Conservation (phyloP, 2,797 vertebrate genomes). For the Galaxias olidus region DNA sequence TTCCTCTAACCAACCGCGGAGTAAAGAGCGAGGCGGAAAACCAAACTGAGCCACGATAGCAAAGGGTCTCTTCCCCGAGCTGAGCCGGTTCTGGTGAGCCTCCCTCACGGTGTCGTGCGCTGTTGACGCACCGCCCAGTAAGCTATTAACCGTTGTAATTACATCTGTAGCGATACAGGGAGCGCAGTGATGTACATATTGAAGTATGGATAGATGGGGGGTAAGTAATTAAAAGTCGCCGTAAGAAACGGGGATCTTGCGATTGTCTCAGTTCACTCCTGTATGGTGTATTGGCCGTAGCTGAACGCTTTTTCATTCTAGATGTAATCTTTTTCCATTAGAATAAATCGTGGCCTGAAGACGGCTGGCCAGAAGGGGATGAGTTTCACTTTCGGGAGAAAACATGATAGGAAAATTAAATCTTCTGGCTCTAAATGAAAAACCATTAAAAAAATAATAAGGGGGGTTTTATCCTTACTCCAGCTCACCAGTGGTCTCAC, state of each 20-base stretch:
- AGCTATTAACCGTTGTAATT: constrained; percentile 43
- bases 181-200: constrained; percentile 26
- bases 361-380: constrained; percentile 47
- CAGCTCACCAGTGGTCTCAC: constrained; percentile 15
- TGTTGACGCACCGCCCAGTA: neutral
- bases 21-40: neutral
- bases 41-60: constrained; percentile 16
- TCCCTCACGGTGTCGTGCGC: constrained; percentile 11
- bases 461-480: constrained; percentile 27
- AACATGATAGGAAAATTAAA: constrained; percentile 47
- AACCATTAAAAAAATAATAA: constrained; percentile 49
- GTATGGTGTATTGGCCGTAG: constrained; percentile 39
- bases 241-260: constrained; percentile 30
- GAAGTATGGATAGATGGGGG: constrained; percentile 23
- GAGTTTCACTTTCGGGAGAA: constrained; percentile 45
- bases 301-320: constrained; percentile 63
- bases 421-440: constrained; percentile 57
- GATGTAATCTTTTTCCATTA: constrained; percentile 67
- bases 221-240: constrained; percentile 46
- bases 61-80: constrained; percentile 6
- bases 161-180: constrained; percentile 23
- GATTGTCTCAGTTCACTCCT: constrained; percentile 48
- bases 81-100: neutral
- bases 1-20: constrained; percentile 14
- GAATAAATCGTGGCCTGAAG: constrained; percentile 57